Conservation (phyloP, 2,888 invertebrate genomes). For the Abrostola triplasia region DNA sequence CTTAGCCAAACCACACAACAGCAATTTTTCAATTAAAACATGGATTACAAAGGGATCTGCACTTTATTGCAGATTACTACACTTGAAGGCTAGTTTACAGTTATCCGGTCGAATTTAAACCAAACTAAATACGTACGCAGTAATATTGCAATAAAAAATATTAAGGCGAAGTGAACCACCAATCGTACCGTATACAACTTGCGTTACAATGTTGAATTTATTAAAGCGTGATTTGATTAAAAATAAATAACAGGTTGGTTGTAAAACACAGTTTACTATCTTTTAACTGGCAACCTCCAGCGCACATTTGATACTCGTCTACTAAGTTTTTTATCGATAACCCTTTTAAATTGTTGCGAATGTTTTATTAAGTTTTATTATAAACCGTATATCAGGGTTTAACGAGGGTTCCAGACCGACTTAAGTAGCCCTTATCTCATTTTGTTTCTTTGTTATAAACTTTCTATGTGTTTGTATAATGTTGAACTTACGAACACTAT, state of each 20-base stretch:
- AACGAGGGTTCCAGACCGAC: slow-evolving; percentile 78
- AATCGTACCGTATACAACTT: slow-evolving; percentile 29
- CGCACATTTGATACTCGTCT: slow-evolving; percentile 79
- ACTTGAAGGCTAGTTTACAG: neutral
- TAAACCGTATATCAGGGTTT: slow-evolving; percentile 85
- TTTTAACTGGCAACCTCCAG: slow-evolving; percentile 71
- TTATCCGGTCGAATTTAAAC: neutral
- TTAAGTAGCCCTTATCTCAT: slow-evolving; percentile 84
- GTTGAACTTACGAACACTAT: slow-evolving; percentile 40
- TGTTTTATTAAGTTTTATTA: slow-evolving; percentile 86
- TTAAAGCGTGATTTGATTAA: slow-evolving; percentile 70
- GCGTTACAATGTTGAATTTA: slow-evolving; percentile 67
- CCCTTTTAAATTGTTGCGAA: slow-evolving; percentile 86
- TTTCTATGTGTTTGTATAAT: slow-evolving; percentile 60
- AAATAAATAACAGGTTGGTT: slow-evolving; percentile 73
- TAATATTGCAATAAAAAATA: neutral
- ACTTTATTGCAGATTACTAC: slow-evolving; percentile 19
- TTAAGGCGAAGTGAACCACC: slow-evolving; percentile 1
- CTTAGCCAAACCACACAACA: slow-evolving; percentile 19
- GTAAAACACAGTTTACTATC: slow-evolving; percentile 85
- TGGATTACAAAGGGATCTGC: slow-evolving; percentile 11
- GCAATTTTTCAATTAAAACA: slow-evolving; percentile 1
- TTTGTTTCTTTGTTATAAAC: slow-evolving; percentile 80
- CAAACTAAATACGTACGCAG: neutral
- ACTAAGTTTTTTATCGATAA: slow-evolving; percentile 83